Conservation (phyloP, 2,113 vertebrate species). For the Pogonocichla stellata region DNA sequence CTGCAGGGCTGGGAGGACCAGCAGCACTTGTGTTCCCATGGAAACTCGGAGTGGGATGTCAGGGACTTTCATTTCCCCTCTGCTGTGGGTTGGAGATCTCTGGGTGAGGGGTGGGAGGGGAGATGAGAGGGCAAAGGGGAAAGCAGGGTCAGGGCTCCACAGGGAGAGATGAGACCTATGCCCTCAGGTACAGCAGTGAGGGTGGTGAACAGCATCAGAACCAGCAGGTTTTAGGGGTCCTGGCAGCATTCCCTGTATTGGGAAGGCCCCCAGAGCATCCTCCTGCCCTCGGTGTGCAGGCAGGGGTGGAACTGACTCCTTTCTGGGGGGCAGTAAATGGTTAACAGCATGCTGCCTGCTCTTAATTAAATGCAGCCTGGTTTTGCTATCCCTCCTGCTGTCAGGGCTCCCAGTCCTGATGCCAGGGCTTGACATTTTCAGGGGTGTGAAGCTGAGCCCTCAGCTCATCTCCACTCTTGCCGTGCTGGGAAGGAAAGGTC, state of each 20-base stretch:
- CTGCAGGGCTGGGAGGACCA: slow-evolving; percentile 40
- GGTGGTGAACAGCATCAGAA: not conserved
- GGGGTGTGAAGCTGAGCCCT: not conserved
- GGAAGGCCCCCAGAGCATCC: not conserved
- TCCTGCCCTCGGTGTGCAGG: not conserved
- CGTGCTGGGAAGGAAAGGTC: slow-evolving; percentile 45
- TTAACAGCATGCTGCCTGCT: not conserved
- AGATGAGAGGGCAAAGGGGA: not conserved
- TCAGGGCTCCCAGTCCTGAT: not conserved
- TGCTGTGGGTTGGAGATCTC: not conserved
- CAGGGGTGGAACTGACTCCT: not conserved
- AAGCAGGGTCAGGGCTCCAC: not conserved
- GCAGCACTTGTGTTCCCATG: slow-evolving; percentile 53
- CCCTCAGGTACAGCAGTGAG: not conserved
- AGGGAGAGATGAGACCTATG: not conserved
- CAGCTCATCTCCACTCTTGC: fast-evolving
- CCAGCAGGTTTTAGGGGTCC: not conserved
- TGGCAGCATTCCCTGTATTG: not conserved
- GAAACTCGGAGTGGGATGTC: not conserved
- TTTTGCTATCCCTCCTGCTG: not conserved
- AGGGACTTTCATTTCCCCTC: not conserved
- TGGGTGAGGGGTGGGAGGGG: not conserved
- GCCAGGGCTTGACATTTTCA: slow-evolving; percentile 34
- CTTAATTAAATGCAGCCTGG: slow-evolving; percentile 11
- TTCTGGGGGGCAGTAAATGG: not conserved